Evolutionary conservation across 2,797 vertebrate genomes (phyloP).

Genomic region (Florisuga fusca): DNA sequence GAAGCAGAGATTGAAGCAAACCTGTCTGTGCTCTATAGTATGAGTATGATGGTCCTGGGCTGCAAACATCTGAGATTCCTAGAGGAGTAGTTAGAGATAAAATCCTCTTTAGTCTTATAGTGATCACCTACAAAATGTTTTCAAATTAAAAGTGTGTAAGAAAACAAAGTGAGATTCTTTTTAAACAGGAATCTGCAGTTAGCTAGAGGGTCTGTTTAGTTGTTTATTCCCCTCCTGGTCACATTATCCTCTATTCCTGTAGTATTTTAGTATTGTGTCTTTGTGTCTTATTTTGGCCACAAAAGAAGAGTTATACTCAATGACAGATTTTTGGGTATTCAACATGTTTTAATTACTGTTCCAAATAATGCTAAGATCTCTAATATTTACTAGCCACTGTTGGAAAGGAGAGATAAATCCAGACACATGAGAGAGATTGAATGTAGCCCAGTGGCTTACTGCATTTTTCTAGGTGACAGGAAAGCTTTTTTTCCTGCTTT

Average conservation of each 20-base stretch:
- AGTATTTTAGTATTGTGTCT: not conserved
- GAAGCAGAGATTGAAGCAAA: not conserved
- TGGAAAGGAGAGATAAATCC: not conserved
- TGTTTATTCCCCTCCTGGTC: not conserved
- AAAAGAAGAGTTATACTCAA: not conserved
- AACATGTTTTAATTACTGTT: not conserved
- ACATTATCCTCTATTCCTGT: not conserved
- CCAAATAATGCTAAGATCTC: not conserved
- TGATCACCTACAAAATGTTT: not conserved
- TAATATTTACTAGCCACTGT: not conserved
- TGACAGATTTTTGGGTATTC: not conserved
- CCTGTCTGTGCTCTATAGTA: not conserved
- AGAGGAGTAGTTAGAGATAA: not conserved
- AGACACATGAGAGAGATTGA: not conserved
- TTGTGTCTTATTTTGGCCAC: not conserved
- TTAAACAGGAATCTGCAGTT: not conserved
- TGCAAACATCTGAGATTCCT: not conserved
- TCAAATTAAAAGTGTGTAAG: not conserved
- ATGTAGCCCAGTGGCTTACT: not conserved
- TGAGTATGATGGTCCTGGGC: not conserved
- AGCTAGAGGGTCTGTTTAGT: not conserved
- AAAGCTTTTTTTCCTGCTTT: not conserved
- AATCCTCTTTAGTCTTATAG: not conserved
- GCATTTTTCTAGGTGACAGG: not conserved
- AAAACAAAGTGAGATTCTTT: not conserved